Evolutionary conservation across 1,140 invertebrate species (phyloP).

Genomic region (Leptopilina boulardi): DNA sequence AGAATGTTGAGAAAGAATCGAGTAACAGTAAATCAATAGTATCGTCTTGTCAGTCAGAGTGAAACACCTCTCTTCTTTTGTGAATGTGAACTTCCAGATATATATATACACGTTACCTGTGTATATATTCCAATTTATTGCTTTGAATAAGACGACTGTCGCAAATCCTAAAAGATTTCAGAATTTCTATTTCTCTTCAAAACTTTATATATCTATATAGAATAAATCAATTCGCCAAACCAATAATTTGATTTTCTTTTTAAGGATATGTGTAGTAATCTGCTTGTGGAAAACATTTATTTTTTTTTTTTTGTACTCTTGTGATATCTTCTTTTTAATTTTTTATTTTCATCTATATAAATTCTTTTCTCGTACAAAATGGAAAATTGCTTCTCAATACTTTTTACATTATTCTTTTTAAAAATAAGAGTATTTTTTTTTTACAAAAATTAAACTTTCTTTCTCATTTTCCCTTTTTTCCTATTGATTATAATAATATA

Average conservation of each 20-base stretch:
- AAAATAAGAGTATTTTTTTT: no score
- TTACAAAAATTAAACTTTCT: no score
- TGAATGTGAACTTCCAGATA: slow-evolving; percentile 36
- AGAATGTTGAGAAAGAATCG: slow-evolving; percentile 15
- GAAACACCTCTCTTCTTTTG: slow-evolving; percentile 55
- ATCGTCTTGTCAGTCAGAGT: slow-evolving; percentile 42
- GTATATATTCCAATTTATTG: slow-evolving; percentile 70
- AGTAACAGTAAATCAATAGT: slow-evolving; percentile 25
- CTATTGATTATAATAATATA: no score
- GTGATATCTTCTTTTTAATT: not conserved
- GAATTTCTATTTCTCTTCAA: slow-evolving; percentile 21
- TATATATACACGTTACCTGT: slow-evolving; percentile 54
- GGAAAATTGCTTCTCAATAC: no score
- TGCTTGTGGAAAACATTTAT: slow-evolving; percentile 1
- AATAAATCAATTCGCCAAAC: slow-evolving; percentile 20
- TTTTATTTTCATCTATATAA: not conserved
- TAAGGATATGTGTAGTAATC: not conserved
- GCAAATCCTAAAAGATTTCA: slow-evolving; percentile 37
- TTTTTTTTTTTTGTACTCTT: not conserved
- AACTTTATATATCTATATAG: slow-evolving; percentile 19
- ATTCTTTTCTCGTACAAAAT: no score
- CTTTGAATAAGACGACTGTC: slow-evolving; percentile 54
- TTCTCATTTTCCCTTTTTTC: no score
- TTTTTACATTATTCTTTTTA: no score
- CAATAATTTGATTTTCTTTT: slow-evolving; percentile 7